Base-by-base conservation (phyloP, 2,113 vertebrate species). In the Oncorhynchus tshawytscha region DNA sequence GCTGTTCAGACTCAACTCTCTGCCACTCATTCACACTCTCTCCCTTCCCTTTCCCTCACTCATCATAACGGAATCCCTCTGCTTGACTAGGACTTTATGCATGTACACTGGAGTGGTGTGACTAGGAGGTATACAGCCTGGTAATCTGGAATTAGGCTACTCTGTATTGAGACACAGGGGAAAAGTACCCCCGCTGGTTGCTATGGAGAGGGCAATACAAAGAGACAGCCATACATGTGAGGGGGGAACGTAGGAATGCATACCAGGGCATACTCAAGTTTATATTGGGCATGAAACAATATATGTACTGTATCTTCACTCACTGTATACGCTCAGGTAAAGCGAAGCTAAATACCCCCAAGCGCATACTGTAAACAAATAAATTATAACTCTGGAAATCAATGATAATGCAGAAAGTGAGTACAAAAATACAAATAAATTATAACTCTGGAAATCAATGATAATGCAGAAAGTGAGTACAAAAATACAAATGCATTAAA, bases 1-100 rank as follows among this genome's bases (percentile, higher is more conserved):
- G 65, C 72, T 77, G 78, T 82, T 67, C 72, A 54, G 72, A 74
- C 65, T 51, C 70, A 70, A 48, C 22, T 9, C 24, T 67, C 34
- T 16, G n/a, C n/a, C 59, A 62, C 20, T 62, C 73, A 13, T 31
- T 59, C 48, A 70, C 15, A 9, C 71, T 57, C 4, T 59, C 24
- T 49, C 54, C 39, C 51, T 71, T 59, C 54, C 51, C 60, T 71
- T 31, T 51, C 24, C 59, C 49, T 68, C 49, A 27, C 65, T 67
- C 65, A 22, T 18, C 60, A 11, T 25, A 64, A 22, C n/a, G 22
- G 7, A 64, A 25, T 64, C 25, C 65, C 15, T 67, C 24, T 67
- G 24, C 65, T 31, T 25, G 65, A 16, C 48, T 57, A 29, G 51
- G 24, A 62, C n/a, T 62, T 62, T 18, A 15, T 54, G 51, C 18